These are phyloP conservation scores for Ranitomeya variabilis DNA, from an alignment of 2,113 vertebrate genomes.

Conservation along the genomic window DNA sequence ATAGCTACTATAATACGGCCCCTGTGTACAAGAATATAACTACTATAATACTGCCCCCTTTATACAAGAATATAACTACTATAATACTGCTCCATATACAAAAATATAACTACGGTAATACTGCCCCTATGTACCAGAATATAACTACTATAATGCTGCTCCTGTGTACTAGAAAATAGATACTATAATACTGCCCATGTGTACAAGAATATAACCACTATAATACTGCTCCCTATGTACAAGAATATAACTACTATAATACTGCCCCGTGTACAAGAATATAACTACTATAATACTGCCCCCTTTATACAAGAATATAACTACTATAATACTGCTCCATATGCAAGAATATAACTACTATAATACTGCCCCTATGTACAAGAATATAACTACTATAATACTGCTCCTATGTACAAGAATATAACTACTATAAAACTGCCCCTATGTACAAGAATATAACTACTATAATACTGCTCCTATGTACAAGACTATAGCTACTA, in stretches of 20 bases:
- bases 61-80: slow-evolving; percentile 12
- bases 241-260: slow-evolving; percentile 26
- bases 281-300: too few relatives aligned
- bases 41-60: slow-evolving; percentile 4
- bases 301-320: too few relatives aligned
- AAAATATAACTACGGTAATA: slow-evolving; percentile 10
- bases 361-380: too few relatives aligned
- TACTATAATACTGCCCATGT: neutral
- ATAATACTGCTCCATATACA: slow-evolving; percentile 1
- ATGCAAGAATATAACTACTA: too few relatives aligned
- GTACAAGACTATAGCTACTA: too few relatives aligned
- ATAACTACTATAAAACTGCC: too few relatives aligned
- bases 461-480: too few relatives aligned
- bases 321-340: too few relatives aligned
- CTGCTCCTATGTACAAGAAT: neutral
- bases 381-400: neutral
- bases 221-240: slow-evolving; percentile 4
- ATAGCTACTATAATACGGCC: too few relatives aligned
- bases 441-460: too few relatives aligned
- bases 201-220: slow-evolving; percentile 1
- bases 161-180: neutral
- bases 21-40: slow-evolving; percentile 9
- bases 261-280: neutral
- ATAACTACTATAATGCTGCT: neutral
- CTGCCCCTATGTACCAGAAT: slow-evolving; percentile 1